Evolutionary conservation across 2,797 vertebrate species (phyloP).

Genomic region (Menidia menidia): DNA sequence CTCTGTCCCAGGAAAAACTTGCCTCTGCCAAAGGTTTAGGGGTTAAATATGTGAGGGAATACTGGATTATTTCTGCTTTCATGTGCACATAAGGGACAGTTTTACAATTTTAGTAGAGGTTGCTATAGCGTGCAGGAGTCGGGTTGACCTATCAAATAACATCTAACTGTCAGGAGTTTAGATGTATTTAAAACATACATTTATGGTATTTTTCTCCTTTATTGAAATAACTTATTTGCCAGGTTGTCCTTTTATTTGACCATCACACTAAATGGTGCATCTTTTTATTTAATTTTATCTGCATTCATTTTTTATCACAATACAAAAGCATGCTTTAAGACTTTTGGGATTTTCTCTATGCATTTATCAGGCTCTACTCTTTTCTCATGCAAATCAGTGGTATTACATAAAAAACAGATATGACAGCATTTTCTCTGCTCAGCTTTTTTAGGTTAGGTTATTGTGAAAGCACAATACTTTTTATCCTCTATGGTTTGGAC

Average conservation of each 20-base stretch:
- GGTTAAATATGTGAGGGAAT: slow-evolving; percentile 15
- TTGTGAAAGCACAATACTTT: too few species aligned
- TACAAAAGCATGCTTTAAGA: neutral
- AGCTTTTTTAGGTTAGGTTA: too few species aligned
- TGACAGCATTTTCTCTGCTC: neutral
- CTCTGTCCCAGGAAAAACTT: slow-evolving; percentile 20
- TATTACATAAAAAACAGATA: neutral
- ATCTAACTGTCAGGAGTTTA: neutral
- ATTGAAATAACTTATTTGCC: neutral
- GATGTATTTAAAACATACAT: neutral
- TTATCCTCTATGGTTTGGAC: too few species aligned
- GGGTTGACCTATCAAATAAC: neutral
- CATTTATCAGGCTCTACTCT: neutral
- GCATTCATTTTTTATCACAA: neutral
- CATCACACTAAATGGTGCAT: neutral
- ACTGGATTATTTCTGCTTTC: slow-evolving; percentile 23
- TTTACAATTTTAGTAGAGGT: neutral
- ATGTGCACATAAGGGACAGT: neutral
- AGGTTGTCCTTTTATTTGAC: neutral
- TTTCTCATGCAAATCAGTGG: neutral
- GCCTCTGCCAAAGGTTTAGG: neutral
- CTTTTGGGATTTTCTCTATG: neutral
- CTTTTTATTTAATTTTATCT: neutral
- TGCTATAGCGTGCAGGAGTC: neutral
- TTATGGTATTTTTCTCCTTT: neutral